Base-by-base conservation (phyloP, 2,113 vertebrate species). In the Ammodytes dubius region DNA sequence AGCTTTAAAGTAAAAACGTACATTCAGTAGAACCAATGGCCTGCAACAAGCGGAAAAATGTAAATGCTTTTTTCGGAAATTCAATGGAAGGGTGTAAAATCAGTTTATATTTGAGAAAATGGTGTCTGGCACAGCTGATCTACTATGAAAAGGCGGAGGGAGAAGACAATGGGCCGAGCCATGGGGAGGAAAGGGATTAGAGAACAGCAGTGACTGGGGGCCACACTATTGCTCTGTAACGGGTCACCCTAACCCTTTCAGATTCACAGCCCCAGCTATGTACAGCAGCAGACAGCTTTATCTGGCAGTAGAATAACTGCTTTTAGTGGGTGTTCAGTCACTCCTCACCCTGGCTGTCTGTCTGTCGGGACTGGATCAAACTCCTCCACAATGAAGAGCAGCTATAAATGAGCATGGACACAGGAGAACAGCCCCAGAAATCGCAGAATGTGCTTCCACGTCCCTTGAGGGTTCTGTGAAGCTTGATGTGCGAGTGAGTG, bases 361-460 rank as follows among this genome's bases (percentile, higher is more conserved):
- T 93, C 94, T 83, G 70, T 69, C 19, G 78, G 88, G 88, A 90
- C 80, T 66, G 71, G 87, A 85, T 92, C 91, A 83, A 93, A 94
- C 94, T 95, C 95, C 94, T 95, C 94, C 95, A 86, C 94, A 85
- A 94, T 95, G 94, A 95, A 93, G 93, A 95, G 95, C 94, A 92
- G 94, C 95, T 95, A 96, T 95, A 97, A 96, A 96, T 92, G 95
- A 93, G 95, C 89, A 95, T 89, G 93, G 93, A 93, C 95, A 93
- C 92, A 91, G 93, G 95, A 96, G 95, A 96, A 95, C 93, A 96
- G 96, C 93, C 92, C 92, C 93, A 94, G 93, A 94, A 95, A 95
- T 96, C 94, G 95, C 92, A 96, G 92, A 92, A 92, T 95, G 95
- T 94, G 93, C 92, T 94, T 91, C 27, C 93, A 87, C 88, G 90